Conservation (phyloP, 2,888 invertebrate genomes). For the Drosophila antonietae region DNA sequence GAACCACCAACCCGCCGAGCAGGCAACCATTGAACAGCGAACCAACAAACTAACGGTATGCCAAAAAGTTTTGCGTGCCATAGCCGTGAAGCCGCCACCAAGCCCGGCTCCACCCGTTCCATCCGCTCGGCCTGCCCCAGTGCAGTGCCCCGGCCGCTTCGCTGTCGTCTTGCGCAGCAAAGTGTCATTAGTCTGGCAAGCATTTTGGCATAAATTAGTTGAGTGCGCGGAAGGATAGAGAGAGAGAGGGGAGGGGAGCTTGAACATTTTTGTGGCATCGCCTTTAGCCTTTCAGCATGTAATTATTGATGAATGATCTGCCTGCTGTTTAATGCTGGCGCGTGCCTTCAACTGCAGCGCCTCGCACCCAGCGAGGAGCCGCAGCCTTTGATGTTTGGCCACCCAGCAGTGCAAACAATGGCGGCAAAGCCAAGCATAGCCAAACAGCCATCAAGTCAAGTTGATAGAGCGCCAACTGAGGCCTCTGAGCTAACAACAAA, state of each 20-base stretch:
- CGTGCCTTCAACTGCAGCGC: slow-evolving; percentile 56
- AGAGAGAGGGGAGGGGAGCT: background rate
- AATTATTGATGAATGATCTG: slow-evolving; percentile 80
- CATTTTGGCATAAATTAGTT: slow-evolving; percentile 78
- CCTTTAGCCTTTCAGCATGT: slow-evolving; percentile 73
- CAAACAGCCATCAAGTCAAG: slow-evolving; percentile 62
- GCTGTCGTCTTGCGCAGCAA: slow-evolving; percentile 66
- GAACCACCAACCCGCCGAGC: background rate
- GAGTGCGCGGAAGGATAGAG: slow-evolving; percentile 18
- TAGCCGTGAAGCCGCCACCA: slow-evolving; percentile 21
- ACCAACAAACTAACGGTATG: slow-evolving; percentile 62
- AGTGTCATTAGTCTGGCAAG: slow-evolving; percentile 78
- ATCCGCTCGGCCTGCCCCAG: background rate
- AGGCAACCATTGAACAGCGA: slow-evolving; percentile 34
- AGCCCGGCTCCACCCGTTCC: background rate
- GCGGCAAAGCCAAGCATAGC: slow-evolving; percentile 44
- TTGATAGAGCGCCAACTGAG: slow-evolving; percentile 61
- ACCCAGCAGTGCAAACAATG: slow-evolving; percentile 56
- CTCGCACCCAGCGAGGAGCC: slow-evolving; percentile 5
- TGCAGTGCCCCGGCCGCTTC: slow-evolving; percentile 4
- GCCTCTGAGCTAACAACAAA: slow-evolving; percentile 63
- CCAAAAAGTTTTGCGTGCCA: slow-evolving; percentile 74
- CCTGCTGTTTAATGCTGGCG: slow-evolving; percentile 56
- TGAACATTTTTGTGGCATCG: slow-evolving; percentile 74
- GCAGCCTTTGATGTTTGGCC: slow-evolving; percentile 66